A percentile compares a stretch with the other conserved stretches of the same genome.
Conservation (phyloP, 2,797 vertebrate genomes). For the Gephyroberyx darwinii region DNA sequence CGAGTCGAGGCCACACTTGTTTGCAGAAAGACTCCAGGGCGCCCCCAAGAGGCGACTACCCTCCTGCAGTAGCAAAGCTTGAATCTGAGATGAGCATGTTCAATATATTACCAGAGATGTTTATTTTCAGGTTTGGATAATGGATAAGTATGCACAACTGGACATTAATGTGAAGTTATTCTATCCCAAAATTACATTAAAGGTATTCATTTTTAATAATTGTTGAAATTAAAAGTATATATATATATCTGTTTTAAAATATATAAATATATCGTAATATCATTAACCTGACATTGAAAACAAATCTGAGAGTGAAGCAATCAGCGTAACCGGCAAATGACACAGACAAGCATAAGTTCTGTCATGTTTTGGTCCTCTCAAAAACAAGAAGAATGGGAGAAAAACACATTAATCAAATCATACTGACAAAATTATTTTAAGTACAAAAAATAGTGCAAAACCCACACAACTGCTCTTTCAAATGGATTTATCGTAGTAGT, state of each 20-base stretch:
- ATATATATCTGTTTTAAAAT: slow-evolving; percentile 80
- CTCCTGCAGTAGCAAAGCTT: slow-evolving; percentile 61
- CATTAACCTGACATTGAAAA: slow-evolving; percentile 84
- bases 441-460: slow-evolving; percentile 84
- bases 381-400: slow-evolving; percentile 62
- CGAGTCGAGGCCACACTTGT: slow-evolving; percentile 66
- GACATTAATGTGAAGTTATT: slow-evolving; percentile 72
- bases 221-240: slow-evolving; percentile 86
- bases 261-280: slow-evolving; percentile 90
- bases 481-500: slow-evolving; percentile 65
- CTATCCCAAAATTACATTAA: slow-evolving; percentile 84
- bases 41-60: slow-evolving; percentile 51
- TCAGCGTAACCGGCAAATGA: slow-evolving; percentile 80
- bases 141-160: slow-evolving; percentile 86
- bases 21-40: slow-evolving; percentile 58
- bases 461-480: slow-evolving; percentile 61
- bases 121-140: slow-evolving; percentile 74
- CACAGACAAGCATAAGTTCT: slow-evolving; percentile 75
- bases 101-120: slow-evolving; percentile 63
- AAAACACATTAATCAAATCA: slow-evolving; percentile 61
- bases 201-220: slow-evolving; percentile 85
- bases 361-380: slow-evolving; percentile 83
- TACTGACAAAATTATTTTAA: slow-evolving; percentile 60
- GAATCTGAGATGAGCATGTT: slow-evolving; percentile 59
- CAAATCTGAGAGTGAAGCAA: slow-evolving; percentile 89